phyloP scores from a whole-genome alignment of 2,888 invertebrate species.

The Linyphia triangularis region DNA sequence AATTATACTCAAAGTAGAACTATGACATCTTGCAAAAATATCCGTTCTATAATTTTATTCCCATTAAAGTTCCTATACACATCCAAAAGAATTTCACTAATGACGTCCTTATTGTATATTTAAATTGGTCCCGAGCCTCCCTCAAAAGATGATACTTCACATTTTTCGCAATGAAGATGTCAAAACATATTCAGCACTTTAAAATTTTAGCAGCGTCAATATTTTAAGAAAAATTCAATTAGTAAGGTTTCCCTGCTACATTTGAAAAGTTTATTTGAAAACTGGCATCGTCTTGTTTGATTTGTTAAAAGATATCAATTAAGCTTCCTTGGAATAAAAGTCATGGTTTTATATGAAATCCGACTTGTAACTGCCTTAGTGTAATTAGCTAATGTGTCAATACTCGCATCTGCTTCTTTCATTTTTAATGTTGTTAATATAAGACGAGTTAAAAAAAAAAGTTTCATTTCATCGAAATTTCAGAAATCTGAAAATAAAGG shows the following conservation, averaged over 20 bases:
- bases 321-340: background rate
- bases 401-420: background rate
- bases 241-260: background rate
- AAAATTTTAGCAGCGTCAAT: background rate
- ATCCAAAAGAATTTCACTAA: background rate
- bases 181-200: background rate
- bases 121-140: background rate
- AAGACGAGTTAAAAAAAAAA: too few species aligned
- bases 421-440: background rate
- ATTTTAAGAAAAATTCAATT: background rate
- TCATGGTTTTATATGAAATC: background rate
- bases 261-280: background rate
- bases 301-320: background rate
- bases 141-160: background rate
- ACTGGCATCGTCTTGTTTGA: background rate
- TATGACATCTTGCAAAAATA: too few species aligned
- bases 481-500: background rate
- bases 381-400: conserved; percentile 36
- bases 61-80: background rate
- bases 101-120: background rate
- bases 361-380: background rate
- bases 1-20: too few species aligned
- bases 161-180: background rate
- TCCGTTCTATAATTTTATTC: background rate
- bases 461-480: background rate